Base-by-base conservation (phyloP, 2,113 vertebrate species). In the Seriola quinqueradiata region DNA sequence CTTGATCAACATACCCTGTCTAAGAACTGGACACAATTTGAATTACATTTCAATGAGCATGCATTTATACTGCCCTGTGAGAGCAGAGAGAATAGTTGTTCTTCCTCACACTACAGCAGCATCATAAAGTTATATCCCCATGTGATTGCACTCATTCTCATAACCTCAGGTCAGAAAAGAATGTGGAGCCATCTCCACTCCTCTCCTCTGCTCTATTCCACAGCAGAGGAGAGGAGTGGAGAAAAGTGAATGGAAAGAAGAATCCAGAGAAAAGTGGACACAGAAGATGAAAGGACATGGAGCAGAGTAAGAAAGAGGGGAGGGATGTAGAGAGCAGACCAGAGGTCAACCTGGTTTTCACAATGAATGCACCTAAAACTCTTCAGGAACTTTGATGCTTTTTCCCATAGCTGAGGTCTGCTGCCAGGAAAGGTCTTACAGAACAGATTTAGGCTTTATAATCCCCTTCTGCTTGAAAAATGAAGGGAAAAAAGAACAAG, bases 391-490 rank as follows among this genome's bases (percentile, higher is more conserved):
- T 90, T 89, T 86, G 71, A 89, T 79, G 48, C 68, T 19, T 84
- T 90, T 91, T 92, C 88, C 82, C 90, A 90, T 79, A 84, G 69
- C 55, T 66, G 44, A 75, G 75, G 34, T 75, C 66, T 40, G 72
- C 72, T 82, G 84, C 78, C 88, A 87, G 60, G 48, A 87, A 85
- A 65, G 84, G 65, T 81, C 57, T 90, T 85, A 88, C 52, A 75
- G 57, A 71, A 74, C 87, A 85, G 84, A 87, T 84, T 93, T 92
- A 85, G 46, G 34, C 63, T 76, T 42, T 28, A 5, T 94, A 95
- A 94, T 95, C 92, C 86, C 58, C 71, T 86, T 72, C 52, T 77
- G 83, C 50, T 59, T 57, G 77, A 87, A 83, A 83, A 84, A 87
- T 75, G 3, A 86, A 67, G 67, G 58, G 28, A 77, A 65, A 77